Evolutionary conservation across 1,140 invertebrate species (phyloP), one percentile per base, ranked within the genome.

Genomic region (Panulirus ornatus): DNA sequence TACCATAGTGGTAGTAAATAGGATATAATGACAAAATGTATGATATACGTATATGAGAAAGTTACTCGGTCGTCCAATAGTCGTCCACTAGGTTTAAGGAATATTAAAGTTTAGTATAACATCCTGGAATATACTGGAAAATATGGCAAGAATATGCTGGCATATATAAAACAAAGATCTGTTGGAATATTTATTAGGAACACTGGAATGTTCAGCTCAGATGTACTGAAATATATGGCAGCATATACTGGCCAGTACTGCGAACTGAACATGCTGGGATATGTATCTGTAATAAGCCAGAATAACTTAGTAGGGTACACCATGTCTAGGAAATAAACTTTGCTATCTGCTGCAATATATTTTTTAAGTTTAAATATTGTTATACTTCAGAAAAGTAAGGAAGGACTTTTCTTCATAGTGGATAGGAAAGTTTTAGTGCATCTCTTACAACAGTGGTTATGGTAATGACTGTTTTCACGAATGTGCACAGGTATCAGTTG

Each of bases 1-100:
- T 66, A 27, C 58, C n/a, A 6, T 66, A 66, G n/a, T 8, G 22
- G 5, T 6, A 3, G 27, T 8, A 27, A 27, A 14, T 66, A 66
- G 58, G 22, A 30, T 5, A 66, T 30, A 66, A 66, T 66, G 58
- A 66, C n/a, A 27, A 8, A 66, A 66, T 27, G 30, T 11, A 30
- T 22, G 5, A 75, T 36, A 38, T 42, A 75, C 71, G 40, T 40
- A 40, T 75, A 75, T 42, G 34, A 40, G 36, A 40, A 75, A 38
- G 71, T 16, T 40, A 38, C 36, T 42, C 34, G 71, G 81, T 84
- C 81, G 81, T 84, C 81, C 81, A 84, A 70, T 84, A 84, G 81
- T 84, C 81, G 81, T 84, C 81, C 81, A 84, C 36, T 84, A 84
- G 81, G 40, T 66, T 42, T 84, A 70, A 84, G 63, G 81, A 71